phyloP scores from a whole-genome alignment of 2,113 vertebrate genomes.

The Gobius niger region DNA sequence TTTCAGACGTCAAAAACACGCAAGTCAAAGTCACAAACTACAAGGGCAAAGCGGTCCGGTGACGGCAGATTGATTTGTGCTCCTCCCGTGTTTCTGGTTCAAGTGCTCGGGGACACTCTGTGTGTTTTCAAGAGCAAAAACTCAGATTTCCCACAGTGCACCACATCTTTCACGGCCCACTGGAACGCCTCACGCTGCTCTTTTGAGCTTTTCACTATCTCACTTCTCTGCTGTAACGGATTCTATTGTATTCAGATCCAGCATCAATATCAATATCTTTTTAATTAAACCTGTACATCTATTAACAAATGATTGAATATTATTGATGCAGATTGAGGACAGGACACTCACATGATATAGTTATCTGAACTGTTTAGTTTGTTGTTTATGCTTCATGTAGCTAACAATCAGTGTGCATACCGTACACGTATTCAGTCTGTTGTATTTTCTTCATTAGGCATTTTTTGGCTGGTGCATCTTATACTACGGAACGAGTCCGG shows the following conservation, averaged over 20 bases:
- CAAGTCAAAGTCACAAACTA: slow-evolving; percentile 24
- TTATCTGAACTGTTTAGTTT: too few species aligned
- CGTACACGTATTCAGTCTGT: too few species aligned
- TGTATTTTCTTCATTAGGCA: too few species aligned
- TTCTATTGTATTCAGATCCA: not conserved
- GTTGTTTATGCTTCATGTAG: too few species aligned
- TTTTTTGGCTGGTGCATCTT: too few species aligned
- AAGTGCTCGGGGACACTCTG: not conserved
- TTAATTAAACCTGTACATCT: too few species aligned
- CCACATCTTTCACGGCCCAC: slow-evolving; percentile 41
- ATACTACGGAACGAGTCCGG: too few species aligned
- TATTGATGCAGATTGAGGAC: too few species aligned
- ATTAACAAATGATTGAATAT: too few species aligned
- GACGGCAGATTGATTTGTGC: slow-evolving; percentile 28
- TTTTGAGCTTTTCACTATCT: slow-evolving; percentile 13
- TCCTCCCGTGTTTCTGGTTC: slow-evolving; percentile 11
- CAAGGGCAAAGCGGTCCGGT: slow-evolving; percentile 44
- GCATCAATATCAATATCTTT: not conserved
- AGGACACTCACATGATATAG: too few species aligned
- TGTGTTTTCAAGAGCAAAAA: not conserved
- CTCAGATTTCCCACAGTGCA: slow-evolving; percentile 61
- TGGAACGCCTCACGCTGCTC: slow-evolving; percentile 19
- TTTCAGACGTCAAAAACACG: not conserved
- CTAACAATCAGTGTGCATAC: too few species aligned
- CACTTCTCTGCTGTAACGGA: slow-evolving; percentile 1